Evolutionary conservation across 2,888 invertebrate species (phyloP).

Genomic region (Nemurella pictetii): DNA sequence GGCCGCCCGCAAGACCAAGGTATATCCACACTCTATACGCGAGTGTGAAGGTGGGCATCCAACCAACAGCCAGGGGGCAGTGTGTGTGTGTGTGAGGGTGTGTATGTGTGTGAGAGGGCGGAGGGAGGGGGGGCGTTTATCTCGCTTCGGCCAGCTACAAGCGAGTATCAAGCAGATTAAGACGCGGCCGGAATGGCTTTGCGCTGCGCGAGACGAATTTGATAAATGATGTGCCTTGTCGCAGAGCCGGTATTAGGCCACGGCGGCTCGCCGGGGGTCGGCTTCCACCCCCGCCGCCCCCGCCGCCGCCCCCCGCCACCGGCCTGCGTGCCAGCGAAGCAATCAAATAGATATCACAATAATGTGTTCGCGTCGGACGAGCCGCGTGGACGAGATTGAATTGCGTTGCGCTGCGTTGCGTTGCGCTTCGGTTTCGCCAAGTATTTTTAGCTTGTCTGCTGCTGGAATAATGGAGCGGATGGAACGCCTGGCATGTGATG

Average conservation of each 20-base stretch:
- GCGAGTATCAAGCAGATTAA: not conserved
- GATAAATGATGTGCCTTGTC: slow-evolving; percentile 34
- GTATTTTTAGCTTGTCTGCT: not conserved
- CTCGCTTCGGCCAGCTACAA: not conserved
- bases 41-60: too few relatives aligned
- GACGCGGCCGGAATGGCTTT: not conserved
- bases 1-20: too few relatives aligned
- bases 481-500: too few relatives aligned
- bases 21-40: too few relatives aligned
- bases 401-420: too few relatives aligned
- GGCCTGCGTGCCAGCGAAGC: not conserved
- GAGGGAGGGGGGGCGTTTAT: not conserved
- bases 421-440: not conserved
- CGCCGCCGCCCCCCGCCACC: not conserved
- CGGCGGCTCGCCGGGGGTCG: slow-evolving; percentile 1
- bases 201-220: slow-evolving; percentile 23
- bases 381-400: not conserved
- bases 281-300: not conserved
- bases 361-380: too few relatives aligned
- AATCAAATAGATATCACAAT: slow-evolving; percentile 19
- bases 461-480: not conserved
- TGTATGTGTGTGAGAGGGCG: too few relatives aligned
- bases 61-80: not conserved
- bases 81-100: too few relatives aligned
- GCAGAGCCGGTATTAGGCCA: slow-evolving; percentile 23